phyloP scores from a whole-genome alignment of 2,797 vertebrate genomes.

The Novumbra hubbsi region DNA sequence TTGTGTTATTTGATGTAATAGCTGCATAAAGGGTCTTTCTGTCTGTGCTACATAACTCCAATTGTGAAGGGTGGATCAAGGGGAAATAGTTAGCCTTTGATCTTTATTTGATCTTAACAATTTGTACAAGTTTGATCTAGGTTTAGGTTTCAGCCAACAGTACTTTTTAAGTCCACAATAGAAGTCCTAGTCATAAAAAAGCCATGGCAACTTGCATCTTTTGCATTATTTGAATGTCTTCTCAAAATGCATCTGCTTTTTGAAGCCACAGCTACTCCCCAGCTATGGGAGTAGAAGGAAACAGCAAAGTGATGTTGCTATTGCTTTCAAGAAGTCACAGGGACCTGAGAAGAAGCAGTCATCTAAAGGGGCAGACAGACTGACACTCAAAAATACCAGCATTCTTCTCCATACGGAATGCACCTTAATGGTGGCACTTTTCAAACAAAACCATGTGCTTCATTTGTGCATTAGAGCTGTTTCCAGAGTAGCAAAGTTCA shows the following conservation, averaged over 20 bases:
- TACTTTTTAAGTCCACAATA: constrained; percentile 20
- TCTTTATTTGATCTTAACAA: constrained; percentile 2
- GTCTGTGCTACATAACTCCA: constrained; percentile 12
- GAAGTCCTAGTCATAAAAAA: background rate
- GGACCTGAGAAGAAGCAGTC: constrained; percentile 25
- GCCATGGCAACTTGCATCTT: constrained; percentile 13
- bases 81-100: background rate
- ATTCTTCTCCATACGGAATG: constrained; percentile 7
- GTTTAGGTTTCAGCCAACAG: constrained; percentile 1
- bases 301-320: constrained; percentile 1
- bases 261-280: constrained; percentile 31
- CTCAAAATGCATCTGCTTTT: background rate
- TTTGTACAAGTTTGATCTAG: background rate
- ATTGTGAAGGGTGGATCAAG: background rate
- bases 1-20: constrained; percentile 8
- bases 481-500: no score
- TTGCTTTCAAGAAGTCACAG: constrained; percentile 25
- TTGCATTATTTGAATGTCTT: constrained; percentile 20
- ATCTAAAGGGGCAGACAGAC: constrained; percentile 38
- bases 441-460: background rate
- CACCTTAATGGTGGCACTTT: constrained; percentile 3
- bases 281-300: constrained; percentile 29
- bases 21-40: background rate
- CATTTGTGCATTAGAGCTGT: no score
- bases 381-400: constrained; percentile 8